These are phyloP conservation scores for Nysson spinosus DNA, from an alignment of 2,888 invertebrate species.

Conservation along the genomic window DNA sequence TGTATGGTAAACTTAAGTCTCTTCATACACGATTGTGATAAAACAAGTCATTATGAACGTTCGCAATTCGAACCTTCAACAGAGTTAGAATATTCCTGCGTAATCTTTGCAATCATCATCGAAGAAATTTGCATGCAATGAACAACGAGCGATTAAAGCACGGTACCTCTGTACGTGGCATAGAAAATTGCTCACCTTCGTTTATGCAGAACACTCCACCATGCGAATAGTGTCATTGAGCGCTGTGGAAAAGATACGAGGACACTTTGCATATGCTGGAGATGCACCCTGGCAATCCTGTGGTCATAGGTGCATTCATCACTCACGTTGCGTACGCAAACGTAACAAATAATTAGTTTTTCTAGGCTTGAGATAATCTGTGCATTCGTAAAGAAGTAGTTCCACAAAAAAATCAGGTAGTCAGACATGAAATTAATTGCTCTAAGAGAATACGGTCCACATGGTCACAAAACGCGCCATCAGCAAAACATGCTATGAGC, in stretches of 20 bases:
- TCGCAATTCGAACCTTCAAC: constrained; percentile 9
- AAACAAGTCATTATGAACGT: too few relatives aligned
- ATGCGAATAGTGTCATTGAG: constrained; percentile 5
- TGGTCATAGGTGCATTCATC: not conserved
- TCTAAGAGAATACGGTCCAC: too few relatives aligned
- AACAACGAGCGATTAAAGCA: constrained; percentile 19
- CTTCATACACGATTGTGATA: too few relatives aligned
- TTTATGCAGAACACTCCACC: not conserved
- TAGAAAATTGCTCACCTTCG: constrained; percentile 6
- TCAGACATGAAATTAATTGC: too few relatives aligned
- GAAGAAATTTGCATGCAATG: constrained; percentile 1
- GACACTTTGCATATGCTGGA: too few relatives aligned
- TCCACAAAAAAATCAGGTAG: too few relatives aligned
- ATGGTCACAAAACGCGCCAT: too few relatives aligned
- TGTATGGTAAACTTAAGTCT: too few relatives aligned
- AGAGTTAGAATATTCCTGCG: constrained; percentile 14
- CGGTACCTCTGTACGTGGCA: not conserved
- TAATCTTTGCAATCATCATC: constrained; percentile 14
- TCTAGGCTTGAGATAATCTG: too few relatives aligned
- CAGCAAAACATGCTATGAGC: too few relatives aligned
- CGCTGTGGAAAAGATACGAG: constrained; percentile 41
- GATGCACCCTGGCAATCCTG: constrained; percentile 18
- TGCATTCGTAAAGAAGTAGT: too few relatives aligned
- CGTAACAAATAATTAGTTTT: too few relatives aligned
- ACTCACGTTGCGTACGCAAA: not conserved